Evolutionary conservation across 2,797 vertebrate species (phyloP).

Genomic region (Leptatherina wallacei): DNA sequence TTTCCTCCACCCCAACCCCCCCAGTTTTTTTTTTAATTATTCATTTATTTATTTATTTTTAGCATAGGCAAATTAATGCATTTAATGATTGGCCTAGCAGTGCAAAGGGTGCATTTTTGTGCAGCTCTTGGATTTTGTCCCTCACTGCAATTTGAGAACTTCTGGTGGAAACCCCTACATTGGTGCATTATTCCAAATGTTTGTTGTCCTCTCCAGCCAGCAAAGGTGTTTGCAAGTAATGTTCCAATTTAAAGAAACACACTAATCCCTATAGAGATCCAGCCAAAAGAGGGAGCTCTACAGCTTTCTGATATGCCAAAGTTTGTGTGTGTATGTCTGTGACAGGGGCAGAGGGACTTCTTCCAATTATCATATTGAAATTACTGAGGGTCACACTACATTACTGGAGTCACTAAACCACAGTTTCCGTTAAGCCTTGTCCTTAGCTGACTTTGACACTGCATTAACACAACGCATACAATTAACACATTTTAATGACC

Average conservation of each 20-base stretch:
- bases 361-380: slow-evolving; percentile 74
- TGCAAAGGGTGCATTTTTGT: slow-evolving; percentile 18
- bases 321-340: slow-evolving; percentile 19
- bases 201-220: slow-evolving; percentile 34
- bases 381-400: slow-evolving; percentile 70
- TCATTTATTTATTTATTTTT: too few species aligned
- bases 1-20: background rate
- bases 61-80: background rate
- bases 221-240: slow-evolving; percentile 16
- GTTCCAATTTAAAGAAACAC: slow-evolving; percentile 28
- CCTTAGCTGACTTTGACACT: slow-evolving; percentile 74
- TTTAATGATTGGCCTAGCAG: slow-evolving; percentile 6
- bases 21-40: too few species aligned
- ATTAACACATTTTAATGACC: slow-evolving; percentile 79
- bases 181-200: slow-evolving; percentile 13
- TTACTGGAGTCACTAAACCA: slow-evolving; percentile 57
- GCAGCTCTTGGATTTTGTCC: slow-evolving; percentile 39
- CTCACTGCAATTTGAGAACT: slow-evolving; percentile 24
- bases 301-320: slow-evolving; percentile 54
- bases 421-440: slow-evolving; percentile 50
- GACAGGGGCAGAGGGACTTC: slow-evolving; percentile 43
- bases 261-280: slow-evolving; percentile 44
- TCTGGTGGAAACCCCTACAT: slow-evolving; percentile 10
- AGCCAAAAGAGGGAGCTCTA: slow-evolving; percentile 80
- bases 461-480: slow-evolving; percentile 71